A percentile compares a stretch with the other conserved stretches of the same genome.
These are phyloP conservation scores for Acrocyrtus sp. DNA, from an alignment of 2,888 invertebrate species.

Conservation along the genomic window DNA sequence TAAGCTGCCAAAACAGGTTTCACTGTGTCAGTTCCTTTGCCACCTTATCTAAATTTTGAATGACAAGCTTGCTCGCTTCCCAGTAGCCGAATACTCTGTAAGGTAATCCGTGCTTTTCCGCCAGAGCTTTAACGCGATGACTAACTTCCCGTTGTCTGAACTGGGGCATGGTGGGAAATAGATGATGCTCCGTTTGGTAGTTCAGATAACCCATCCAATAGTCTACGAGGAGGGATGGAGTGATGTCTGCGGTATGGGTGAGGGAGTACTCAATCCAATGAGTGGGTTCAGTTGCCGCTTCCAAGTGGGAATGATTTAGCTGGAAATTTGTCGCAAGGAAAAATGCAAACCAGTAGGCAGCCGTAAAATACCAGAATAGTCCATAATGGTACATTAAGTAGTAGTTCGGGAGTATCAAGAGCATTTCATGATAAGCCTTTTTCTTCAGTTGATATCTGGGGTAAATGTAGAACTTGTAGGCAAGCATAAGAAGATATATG, in stretches of 20 bases:
- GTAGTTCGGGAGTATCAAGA: not conserved
- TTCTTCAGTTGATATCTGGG: slow-evolving; percentile 22
- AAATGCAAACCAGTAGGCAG: slow-evolving; percentile 13
- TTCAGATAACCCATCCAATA: slow-evolving; percentile 47
- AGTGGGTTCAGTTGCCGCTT: slow-evolving; percentile 34
- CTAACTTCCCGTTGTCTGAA: not conserved
- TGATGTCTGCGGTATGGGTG: slow-evolving; percentile 43
- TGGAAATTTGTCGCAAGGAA: slow-evolving; percentile 35
- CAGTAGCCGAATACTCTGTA: not conserved
- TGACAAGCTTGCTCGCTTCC: not conserved
- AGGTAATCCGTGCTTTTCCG: not conserved
- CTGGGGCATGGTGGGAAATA: not conserved
- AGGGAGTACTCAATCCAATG: slow-evolving; percentile 54
- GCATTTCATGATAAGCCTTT: slow-evolving; percentile 17
- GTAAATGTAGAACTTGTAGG: slow-evolving; percentile 18
- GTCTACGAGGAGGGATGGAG: slow-evolving; percentile 34
- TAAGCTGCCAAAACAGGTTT: too few species aligned
- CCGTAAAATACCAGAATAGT: not conserved
- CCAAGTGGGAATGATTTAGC: slow-evolving; percentile 39
- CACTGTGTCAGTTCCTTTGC: slow-evolving; percentile 14
- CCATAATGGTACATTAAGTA: not conserved
- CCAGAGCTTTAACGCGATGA: not conserved
- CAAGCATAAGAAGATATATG: not conserved
- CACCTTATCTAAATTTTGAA: not conserved
- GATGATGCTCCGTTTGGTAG: slow-evolving; percentile 50